Evolutionary conservation across 1,140 invertebrate genomes (phyloP), one percentile per base, ranked within the genome.

Genomic region (Drosophila carrolli): DNA sequence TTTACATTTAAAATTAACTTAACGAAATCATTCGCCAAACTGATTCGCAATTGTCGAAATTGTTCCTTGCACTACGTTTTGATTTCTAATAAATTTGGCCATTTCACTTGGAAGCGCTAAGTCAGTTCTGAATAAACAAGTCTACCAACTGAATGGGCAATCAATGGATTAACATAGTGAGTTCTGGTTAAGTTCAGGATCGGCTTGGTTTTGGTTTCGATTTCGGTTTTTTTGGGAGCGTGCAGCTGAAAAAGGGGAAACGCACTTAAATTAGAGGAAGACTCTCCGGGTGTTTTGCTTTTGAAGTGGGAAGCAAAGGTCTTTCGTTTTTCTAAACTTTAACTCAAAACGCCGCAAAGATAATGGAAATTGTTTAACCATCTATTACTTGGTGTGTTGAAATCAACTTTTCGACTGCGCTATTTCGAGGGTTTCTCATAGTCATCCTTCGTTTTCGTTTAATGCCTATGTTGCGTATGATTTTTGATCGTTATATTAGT

Each of bases 41-140:
- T 68, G 66, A 56, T 81, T 62, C 50, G 56, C 68, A 71, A 72
- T 71, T 72, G 29, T 72, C 68, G 68, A 72, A 72, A 65, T 75
- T 62, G 43, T 67, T 72, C 63, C 37, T 81, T 60, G 65, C 63
- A 63, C 62, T 90, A 70, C 61, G 61, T 65, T 90, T 82, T 70
- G 65, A 75, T 86, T 81, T 73, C 82, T 90, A 91, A 81, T 81
- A 91, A 91, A 91, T 91, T 91, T 91, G 88, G 88, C 88, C 78
- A 91, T 88, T 91, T 81, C 75, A 75, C 75, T 81, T 91, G 88
- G 88, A 91, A 91, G 88, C 88, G 88, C 88, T 91, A 91, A 91
- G 77, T 89, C 80, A 88, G 83, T 88, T 88, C 86, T 74, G 75
- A 88, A 82, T 83, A 88, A 76, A 55, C 23, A 84, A 83, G 71